These are phyloP conservation scores for Colletes gigas DNA, from an alignment of 1,140 invertebrate species.

Conservation along the genomic window DNA sequence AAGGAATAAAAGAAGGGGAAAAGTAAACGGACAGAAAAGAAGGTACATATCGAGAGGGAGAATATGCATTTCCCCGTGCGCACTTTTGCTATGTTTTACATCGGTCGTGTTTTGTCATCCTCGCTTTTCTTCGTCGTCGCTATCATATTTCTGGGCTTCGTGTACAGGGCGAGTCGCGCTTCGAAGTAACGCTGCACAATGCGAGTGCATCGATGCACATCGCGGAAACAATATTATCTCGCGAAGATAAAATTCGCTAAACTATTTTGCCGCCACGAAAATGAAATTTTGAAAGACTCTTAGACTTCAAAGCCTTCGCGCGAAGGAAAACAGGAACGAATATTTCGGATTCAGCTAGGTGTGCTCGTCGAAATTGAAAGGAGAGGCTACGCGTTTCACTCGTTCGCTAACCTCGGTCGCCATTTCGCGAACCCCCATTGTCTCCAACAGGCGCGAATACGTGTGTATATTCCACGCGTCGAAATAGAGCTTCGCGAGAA, in stretches of 20 bases:
- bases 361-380: neutral
- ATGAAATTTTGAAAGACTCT: too few species aligned
- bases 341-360: neutral
- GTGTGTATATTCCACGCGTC: neutral
- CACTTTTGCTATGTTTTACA: slow-evolving; percentile 5
- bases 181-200: too few species aligned
- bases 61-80: slow-evolving; percentile 23
- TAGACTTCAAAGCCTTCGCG: too few species aligned
- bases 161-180: neutral
- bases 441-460: neutral
- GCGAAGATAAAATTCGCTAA: too few species aligned
- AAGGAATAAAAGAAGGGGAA: neutral
- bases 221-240: too few species aligned
- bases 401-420: neutral
- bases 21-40: neutral
- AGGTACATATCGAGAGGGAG: slow-evolving; percentile 5
- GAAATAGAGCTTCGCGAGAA: neutral
- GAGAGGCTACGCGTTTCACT: slow-evolving; percentile 1
- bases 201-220: too few species aligned
- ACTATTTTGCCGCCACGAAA: too few species aligned
- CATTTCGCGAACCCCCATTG: slow-evolving; percentile 22
- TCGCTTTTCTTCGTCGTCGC: slow-evolving; percentile 1
- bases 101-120: slow-evolving; percentile 10
- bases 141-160: neutral
- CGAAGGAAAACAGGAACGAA: neutral